Conservation (phyloP, 2,888 invertebrate genomes). For the Synanthedon vespiformis region DNA sequence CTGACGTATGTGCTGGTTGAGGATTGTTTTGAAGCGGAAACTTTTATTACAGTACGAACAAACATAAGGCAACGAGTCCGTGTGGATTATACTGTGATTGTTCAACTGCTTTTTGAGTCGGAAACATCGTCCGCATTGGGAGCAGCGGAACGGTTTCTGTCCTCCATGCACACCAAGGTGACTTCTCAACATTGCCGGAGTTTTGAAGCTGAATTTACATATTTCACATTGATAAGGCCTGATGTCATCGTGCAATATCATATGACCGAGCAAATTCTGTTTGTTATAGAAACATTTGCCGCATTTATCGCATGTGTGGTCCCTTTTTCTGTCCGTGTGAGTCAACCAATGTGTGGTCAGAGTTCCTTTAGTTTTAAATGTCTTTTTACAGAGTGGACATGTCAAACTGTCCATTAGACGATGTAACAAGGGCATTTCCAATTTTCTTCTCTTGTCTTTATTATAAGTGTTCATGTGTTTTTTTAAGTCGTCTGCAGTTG, state of each 20-base stretch:
- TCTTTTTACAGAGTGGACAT: slow-evolving; percentile 38
- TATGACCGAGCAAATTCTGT: slow-evolving; percentile 26
- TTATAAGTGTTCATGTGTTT: slow-evolving; percentile 26
- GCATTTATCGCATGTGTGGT: slow-evolving; percentile 45
- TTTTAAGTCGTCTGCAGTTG: slow-evolving; percentile 20
- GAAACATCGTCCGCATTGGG: slow-evolving; percentile 34
- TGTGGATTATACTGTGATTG: slow-evolving; percentile 78
- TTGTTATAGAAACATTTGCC: slow-evolving; percentile 40
- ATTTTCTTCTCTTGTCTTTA: slow-evolving; percentile 16
- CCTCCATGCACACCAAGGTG: slow-evolving; percentile 34
- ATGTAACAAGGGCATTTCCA: slow-evolving; percentile 13
- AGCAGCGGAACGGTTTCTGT: slow-evolving; percentile 32
- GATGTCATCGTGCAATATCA: slow-evolving; percentile 32
- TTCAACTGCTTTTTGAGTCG: slow-evolving; percentile 44
- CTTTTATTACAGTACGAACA: slow-evolving; percentile 78
- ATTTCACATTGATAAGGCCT: slow-evolving; percentile 44
- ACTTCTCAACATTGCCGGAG: slow-evolving; percentile 18
- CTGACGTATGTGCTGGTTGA: slow-evolving; percentile 76
- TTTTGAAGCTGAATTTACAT: slow-evolving; percentile 39
- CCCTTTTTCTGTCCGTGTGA: slow-evolving; percentile 56
- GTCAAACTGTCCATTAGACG: slow-evolving; percentile 19
- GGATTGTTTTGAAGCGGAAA: slow-evolving; percentile 76
- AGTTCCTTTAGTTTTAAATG: slow-evolving; percentile 28
- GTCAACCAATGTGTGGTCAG: slow-evolving; percentile 64
- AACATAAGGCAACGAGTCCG: slow-evolving; percentile 77